Percentiles rank a stretch among this genome's conserved stretches.
These are phyloP conservation scores for Podabrus alpinus DNA, from an alignment of 2,888 invertebrate genomes.

Conservation along the genomic window DNA sequence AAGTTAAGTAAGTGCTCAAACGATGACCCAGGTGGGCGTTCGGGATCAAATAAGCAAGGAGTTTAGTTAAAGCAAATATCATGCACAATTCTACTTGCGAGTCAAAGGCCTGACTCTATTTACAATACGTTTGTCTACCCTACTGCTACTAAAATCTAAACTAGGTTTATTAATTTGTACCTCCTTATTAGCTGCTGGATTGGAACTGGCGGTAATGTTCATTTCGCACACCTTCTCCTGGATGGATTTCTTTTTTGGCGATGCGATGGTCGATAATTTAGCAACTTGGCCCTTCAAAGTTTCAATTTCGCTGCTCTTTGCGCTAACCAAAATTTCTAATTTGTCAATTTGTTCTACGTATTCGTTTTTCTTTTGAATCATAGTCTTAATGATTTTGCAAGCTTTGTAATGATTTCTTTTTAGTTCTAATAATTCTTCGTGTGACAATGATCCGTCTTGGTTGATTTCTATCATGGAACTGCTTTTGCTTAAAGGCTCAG, in stretches of 20 bases:
- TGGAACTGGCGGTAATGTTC: slow-evolving; percentile 37
- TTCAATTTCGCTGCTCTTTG: slow-evolving; percentile 45
- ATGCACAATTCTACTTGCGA: slow-evolving; percentile 3
- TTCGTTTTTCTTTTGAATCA: slow-evolving; percentile 49
- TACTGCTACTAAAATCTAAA: not conserved
- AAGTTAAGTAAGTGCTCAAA: not conserved
- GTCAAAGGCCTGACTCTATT: not conserved
- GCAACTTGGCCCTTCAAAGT: slow-evolving; percentile 36
- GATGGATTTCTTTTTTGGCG: slow-evolving; percentile 27
- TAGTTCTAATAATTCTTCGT: slow-evolving; percentile 24
- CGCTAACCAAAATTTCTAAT: slow-evolving; percentile 44
- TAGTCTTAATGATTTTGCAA: slow-evolving; percentile 52
- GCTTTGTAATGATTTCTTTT: slow-evolving; percentile 53
- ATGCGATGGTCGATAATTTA: not conserved
- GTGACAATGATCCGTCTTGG: slow-evolving; percentile 24
- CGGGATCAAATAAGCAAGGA: slow-evolving; percentile 7
- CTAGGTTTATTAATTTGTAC: slow-evolving; percentile 38
- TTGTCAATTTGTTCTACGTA: slow-evolving; percentile 47
- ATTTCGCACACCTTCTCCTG: slow-evolving; percentile 37
- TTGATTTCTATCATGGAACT: not conserved
- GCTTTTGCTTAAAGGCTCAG: not conserved
- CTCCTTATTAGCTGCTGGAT: slow-evolving; percentile 42
- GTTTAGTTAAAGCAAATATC: not conserved
- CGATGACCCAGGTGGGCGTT: not conserved
- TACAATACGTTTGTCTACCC: slow-evolving; percentile 5